Conservation (phyloP, 2,888 invertebrate genomes). For the Cheilosia variabilis region DNA sequence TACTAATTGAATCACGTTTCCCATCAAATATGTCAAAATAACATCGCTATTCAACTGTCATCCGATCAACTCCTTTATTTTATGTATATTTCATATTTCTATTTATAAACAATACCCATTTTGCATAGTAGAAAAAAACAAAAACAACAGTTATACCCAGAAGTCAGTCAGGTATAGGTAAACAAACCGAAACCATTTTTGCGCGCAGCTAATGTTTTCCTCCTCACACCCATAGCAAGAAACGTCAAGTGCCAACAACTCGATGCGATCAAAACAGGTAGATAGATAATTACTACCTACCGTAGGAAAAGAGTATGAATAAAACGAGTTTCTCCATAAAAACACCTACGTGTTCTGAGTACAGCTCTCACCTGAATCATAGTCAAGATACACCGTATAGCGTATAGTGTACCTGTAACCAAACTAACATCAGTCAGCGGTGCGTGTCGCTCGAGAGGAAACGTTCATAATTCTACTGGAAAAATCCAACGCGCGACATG, state of each 20-base stretch:
- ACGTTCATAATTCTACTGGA: background rate
- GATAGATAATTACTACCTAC: conserved; percentile 2
- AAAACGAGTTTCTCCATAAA: conserved; percentile 59
- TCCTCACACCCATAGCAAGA: conserved; percentile 33
- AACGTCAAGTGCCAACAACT: conserved; percentile 42
- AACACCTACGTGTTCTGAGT: conserved; percentile 36
- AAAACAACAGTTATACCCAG: background rate
- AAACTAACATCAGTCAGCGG: conserved; percentile 31
- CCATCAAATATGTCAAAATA: too few relatives aligned
- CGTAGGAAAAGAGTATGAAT: conserved; percentile 9
- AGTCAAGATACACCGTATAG: conserved; percentile 1
- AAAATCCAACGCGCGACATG: background rate
- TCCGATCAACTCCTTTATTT: too few relatives aligned
- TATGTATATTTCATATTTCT: too few relatives aligned
- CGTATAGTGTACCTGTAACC: conserved; percentile 13
- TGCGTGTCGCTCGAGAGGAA: conserved; percentile 47
- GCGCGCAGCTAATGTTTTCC: conserved; percentile 13
- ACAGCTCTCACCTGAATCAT: conserved; percentile 49
- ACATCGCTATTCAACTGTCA: too few relatives aligned
- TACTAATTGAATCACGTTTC: too few relatives aligned
- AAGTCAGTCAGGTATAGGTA: conserved; percentile 16
- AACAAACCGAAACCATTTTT: conserved; percentile 24
- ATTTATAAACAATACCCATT: background rate
- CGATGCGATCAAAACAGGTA: conserved; percentile 56
- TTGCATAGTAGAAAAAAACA: background rate